These are phyloP conservation scores for Mesorhabditis spiculigera DNA, from an alignment of 2,888 invertebrate genomes.

Conservation along the genomic window DNA sequence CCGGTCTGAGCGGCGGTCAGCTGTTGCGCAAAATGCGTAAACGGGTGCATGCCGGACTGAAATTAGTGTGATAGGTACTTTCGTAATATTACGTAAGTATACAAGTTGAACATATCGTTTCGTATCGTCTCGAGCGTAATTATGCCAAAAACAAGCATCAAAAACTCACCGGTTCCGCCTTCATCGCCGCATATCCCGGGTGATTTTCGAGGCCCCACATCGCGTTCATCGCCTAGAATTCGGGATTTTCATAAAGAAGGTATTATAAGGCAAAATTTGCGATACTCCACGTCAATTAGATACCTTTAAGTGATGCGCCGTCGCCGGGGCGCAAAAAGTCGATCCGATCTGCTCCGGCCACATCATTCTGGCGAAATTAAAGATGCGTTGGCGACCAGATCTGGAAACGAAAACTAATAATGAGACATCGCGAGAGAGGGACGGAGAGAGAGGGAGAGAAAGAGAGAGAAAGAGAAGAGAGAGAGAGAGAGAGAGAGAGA, in stretches of 20 bases:
- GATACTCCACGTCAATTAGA: not conserved
- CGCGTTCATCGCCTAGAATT: not conserved
- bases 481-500: not conserved
- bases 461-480: not conserved
- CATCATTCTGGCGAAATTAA: not conserved
- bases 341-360: not conserved
- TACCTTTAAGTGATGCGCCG: not conserved
- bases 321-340: not conserved
- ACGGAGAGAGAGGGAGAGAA: not conserved
- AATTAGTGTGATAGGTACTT: no score
- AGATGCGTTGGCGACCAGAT: not conserved
- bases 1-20: not conserved
- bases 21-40: not conserved
- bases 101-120: no score
- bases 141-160: no score
- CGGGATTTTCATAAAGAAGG: not conserved
- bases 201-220: conserved; percentile 5
- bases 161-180: not conserved
- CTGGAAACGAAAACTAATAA: not conserved
- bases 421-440: not conserved
- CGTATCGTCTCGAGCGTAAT: no score
- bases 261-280: not conserved
- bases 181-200: not conserved
- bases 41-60: not conserved
- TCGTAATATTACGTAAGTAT: no score